These are phyloP conservation scores for Acleris literana DNA, from an alignment of 2,888 invertebrate species.

Conservation along the genomic window DNA sequence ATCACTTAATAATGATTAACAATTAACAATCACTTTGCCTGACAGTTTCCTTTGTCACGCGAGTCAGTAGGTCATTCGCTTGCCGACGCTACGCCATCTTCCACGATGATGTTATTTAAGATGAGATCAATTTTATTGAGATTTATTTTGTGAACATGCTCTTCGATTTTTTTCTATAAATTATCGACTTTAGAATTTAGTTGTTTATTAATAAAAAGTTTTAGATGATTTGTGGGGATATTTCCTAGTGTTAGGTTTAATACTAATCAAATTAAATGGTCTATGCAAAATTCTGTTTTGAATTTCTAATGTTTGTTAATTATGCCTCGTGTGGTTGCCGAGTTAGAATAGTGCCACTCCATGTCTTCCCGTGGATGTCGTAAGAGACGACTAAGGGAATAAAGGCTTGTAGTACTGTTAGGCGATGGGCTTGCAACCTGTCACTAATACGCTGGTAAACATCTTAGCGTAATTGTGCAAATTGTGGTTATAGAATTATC, in stretches of 20 bases:
- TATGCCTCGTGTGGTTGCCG: too few relatives aligned
- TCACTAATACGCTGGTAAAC: too few relatives aligned
- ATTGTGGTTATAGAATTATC: too few relatives aligned
- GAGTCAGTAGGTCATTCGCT: slow-evolving; percentile 37
- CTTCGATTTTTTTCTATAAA: slow-evolving; percentile 68
- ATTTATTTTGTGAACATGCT: slow-evolving; percentile 76
- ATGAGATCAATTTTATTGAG: slow-evolving; percentile 79
- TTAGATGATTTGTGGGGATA: slow-evolving; percentile 44
- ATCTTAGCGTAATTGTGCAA: too few relatives aligned
- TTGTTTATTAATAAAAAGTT: slow-evolving; percentile 55
- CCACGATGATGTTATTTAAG: slow-evolving; percentile 76
- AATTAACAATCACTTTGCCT: background rate
- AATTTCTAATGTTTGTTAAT: background rate
- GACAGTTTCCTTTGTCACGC: background rate
- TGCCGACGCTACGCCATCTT: slow-evolving; percentile 63
- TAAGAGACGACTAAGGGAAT: too few relatives aligned
- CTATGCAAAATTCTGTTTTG: slow-evolving; percentile 14
- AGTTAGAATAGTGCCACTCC: too few relatives aligned
- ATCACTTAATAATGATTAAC: slow-evolving; percentile 1
- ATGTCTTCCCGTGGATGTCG: too few relatives aligned
- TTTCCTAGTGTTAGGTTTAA: slow-evolving; percentile 16
- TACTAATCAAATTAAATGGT: slow-evolving; percentile 5
- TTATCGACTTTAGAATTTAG: slow-evolving; percentile 56
- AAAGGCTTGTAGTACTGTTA: too few relatives aligned
- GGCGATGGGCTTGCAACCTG: too few relatives aligned